phyloP scores from a whole-genome alignment of 1,140 invertebrate species.

The Galleria mellonella region DNA sequence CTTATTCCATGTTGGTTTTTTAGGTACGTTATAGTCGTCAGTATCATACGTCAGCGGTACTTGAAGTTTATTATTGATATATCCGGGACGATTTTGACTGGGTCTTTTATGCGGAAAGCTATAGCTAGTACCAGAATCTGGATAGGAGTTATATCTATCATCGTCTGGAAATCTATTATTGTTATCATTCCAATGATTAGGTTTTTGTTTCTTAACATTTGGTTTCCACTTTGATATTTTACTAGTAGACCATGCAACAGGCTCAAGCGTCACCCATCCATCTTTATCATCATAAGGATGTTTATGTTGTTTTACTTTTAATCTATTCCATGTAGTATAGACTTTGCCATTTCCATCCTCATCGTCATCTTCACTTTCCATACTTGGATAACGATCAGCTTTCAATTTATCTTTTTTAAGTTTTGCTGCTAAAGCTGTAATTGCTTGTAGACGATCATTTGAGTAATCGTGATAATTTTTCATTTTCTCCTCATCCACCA shows the following conservation, averaged over 20 bases:
- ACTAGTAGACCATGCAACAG: conserved; percentile 85
- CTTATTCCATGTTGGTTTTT: conserved; percentile 60
- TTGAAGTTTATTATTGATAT: conserved; percentile 58
- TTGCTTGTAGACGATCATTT: conserved; percentile 62
- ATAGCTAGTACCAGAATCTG: conserved; percentile 37
- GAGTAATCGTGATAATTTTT: conserved; percentile 66
- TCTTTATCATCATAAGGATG: conserved; percentile 80
- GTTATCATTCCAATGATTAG: conserved; percentile 55
- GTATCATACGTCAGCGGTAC: conserved; percentile 33
- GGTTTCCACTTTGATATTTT: conserved; percentile 88
- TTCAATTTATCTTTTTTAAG: conserved; percentile 48
- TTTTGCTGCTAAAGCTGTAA: conserved; percentile 58
- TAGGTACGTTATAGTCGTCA: conserved; percentile 45
- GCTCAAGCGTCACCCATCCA: conserved; percentile 85
- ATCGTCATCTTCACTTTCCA: conserved; percentile 39
- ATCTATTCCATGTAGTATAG: conserved; percentile 69
- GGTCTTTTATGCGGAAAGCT: conserved; percentile 50
- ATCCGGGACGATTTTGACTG: conserved; percentile 37
- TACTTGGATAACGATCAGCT: conserved; percentile 35
- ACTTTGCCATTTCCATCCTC: conserved; percentile 53
- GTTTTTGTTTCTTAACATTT: conserved; percentile 72
- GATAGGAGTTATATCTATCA: conserved; percentile 37
- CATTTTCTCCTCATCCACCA: conserved; percentile 76
- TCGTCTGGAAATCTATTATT: conserved; percentile 47
- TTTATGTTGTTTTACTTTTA: conserved; percentile 73